phyloP scores from a whole-genome alignment of 2,113 vertebrate genomes.

The Hippocampus comes region DNA sequence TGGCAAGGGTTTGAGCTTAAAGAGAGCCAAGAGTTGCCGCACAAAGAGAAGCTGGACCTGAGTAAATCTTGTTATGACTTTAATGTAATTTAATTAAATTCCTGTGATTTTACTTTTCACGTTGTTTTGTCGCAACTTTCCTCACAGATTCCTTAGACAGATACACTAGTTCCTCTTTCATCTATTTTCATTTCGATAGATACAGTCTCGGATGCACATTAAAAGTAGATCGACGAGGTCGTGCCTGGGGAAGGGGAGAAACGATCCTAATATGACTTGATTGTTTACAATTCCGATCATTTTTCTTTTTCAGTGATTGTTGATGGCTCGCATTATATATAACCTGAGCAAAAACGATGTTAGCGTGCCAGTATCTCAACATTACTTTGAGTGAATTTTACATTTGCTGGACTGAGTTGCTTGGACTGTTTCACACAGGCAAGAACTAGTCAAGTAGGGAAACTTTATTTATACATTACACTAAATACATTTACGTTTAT shows the following conservation, averaged over 20 bases:
- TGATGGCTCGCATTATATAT: too few species aligned
- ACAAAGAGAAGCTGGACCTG: constrained; percentile 47
- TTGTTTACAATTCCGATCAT: too few species aligned
- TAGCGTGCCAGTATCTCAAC: too few species aligned
- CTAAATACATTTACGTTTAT: too few species aligned
- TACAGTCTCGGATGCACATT: neutral
- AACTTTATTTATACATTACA: too few species aligned
- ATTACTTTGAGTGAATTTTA: too few species aligned
- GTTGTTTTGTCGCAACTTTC: constrained; percentile 31
- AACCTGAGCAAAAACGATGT: too few species aligned
- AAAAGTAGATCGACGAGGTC: neutral
- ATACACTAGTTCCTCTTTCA: too few species aligned
- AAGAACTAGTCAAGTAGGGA: too few species aligned
- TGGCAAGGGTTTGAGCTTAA: constrained; percentile 29
- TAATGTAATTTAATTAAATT: constrained; percentile 10
- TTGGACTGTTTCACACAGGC: too few species aligned
- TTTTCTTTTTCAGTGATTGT: too few species aligned
- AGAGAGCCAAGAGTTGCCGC: constrained; percentile 47
- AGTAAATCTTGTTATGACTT: constrained; percentile 63
- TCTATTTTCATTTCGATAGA: neutral
- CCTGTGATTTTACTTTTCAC: constrained; percentile 23
- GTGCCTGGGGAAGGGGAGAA: neutral
- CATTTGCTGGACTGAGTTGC: too few species aligned
- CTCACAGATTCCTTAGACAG: neutral
- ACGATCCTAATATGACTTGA: neutral